Percentiles rank a stretch among this genome's conserved stretches.
These are phyloP conservation scores for Macrotis lagotis DNA, from an alignment of 2,113 vertebrate species.

Conservation along the genomic window DNA sequence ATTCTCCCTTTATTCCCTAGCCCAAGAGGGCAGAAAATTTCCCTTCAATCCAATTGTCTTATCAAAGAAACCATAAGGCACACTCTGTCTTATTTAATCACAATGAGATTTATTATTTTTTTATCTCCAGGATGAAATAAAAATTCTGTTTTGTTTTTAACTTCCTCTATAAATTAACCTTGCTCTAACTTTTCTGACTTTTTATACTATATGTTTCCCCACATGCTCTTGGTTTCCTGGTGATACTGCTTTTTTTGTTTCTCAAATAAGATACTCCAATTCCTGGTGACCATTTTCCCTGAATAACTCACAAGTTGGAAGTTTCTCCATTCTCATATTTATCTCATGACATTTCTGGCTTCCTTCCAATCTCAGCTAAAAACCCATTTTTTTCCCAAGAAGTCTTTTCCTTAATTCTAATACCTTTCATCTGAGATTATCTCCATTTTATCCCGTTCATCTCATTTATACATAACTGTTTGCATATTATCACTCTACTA, in stretches of 20 bases:
- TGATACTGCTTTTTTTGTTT: not conserved
- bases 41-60: not conserved
- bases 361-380: not conserved
- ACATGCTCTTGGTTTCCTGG: not conserved
- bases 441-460: not conserved
- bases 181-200: not conserved
- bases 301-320: not conserved
- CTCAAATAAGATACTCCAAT: not conserved
- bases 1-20: not conserved
- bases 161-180: not conserved
- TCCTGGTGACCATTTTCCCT: not conserved
- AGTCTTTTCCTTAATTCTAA: not conserved
- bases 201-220: not conserved
- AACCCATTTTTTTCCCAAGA: not conserved
- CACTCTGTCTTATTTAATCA: not conserved
- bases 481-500: not conserved
- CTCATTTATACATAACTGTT: not conserved
- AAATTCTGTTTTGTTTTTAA: not conserved
- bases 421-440: not conserved
- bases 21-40: not conserved
- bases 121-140: not conserved
- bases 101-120: not conserved
- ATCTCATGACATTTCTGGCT: not conserved
- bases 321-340: not conserved
- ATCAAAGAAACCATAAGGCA: not conserved